phyloP scores from a whole-genome alignment of 2,113 vertebrate species.

The Saimiri boliviensis region DNA sequence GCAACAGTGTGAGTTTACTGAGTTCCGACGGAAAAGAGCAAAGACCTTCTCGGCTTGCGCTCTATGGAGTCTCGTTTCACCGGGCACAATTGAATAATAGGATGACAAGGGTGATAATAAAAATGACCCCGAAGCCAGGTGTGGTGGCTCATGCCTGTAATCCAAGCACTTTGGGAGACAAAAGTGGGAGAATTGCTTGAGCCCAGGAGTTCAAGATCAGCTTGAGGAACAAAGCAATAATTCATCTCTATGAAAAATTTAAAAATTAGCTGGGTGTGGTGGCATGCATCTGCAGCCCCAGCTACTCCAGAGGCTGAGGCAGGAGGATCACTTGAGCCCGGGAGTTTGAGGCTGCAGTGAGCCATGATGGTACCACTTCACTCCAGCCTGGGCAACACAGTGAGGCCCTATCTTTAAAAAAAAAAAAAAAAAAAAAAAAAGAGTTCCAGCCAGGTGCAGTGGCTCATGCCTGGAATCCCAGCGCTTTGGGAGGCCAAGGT shows the following conservation, averaged over 20 bases:
- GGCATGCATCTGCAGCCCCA: not conserved
- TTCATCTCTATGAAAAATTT: not conserved
- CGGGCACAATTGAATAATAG: not conserved
- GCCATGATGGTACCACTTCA: not conserved
- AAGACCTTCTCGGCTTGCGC: not conserved
- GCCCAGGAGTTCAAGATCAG: not conserved
- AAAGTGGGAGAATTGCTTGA: not conserved
- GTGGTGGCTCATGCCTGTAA: not conserved
- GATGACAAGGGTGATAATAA: not conserved
- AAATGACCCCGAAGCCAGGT: not conserved
- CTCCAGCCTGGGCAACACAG: not conserved
- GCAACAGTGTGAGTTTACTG: not conserved
- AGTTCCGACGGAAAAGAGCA: not conserved
- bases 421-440: too few species aligned
- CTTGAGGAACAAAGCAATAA: not conserved
- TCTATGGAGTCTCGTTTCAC: not conserved
- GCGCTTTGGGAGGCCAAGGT: not conserved
- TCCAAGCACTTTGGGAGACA: not conserved
- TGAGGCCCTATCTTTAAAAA: not conserved
- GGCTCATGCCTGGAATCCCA: not conserved
- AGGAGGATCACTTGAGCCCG: not conserved
- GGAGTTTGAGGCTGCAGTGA: not conserved
- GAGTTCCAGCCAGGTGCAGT: not conserved
- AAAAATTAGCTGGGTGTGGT: not conserved
- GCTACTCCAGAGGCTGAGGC: not conserved